Evolutionary conservation across 2,888 invertebrate species (phyloP), one percentile per base, ranked within the genome.

Genomic region (Polyommatus iphigenia): DNA sequence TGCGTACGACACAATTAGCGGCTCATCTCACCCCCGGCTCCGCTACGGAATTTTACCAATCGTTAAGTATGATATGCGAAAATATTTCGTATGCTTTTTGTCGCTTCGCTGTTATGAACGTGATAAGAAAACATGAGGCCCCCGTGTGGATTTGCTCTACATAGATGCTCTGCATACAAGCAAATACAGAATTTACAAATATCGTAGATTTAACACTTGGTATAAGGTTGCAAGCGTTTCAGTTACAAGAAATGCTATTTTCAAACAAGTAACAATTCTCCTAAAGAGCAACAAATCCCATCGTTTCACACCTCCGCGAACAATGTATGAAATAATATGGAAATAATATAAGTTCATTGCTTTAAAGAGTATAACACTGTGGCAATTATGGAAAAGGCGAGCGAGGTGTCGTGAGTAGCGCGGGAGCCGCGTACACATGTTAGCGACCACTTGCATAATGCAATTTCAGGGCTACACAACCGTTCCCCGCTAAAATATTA

Each of bases 1-100:
- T 88, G 93, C 91, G 89, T 92, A 90, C 91, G 87, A 87, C 85
- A 88, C 92, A 93, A 94, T 94, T 93, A 94, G 89, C 87, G 87
- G 90, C 88, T 89, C 90, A 88, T 88, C 89, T 86, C 88, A 87
- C 87, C 87, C 84, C 81, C 71, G 79, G 79, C 85, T 86, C 86
- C 85, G 85, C 85, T 84, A 18, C 29, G 24, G 29, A 54, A 50
- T 72, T 72, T 41, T 41, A 72, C 72, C 72, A 41, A 72, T 67
- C 72, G 41, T 72, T 72, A 18, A 54, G 54, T 54, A 41, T 72
- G 41, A 41, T 72, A 72, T 32, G 67, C 67, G 67, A 67, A 67
- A 67, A 67, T 67, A 29, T 67, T 13, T 13, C 67, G 67, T 24
- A 29, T 4, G 29, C 67, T 67, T 67, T 67, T 73, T 73, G 73